phyloP scores from a whole-genome alignment of 2,888 invertebrate species.

The Drosophila stalkeri region DNA sequence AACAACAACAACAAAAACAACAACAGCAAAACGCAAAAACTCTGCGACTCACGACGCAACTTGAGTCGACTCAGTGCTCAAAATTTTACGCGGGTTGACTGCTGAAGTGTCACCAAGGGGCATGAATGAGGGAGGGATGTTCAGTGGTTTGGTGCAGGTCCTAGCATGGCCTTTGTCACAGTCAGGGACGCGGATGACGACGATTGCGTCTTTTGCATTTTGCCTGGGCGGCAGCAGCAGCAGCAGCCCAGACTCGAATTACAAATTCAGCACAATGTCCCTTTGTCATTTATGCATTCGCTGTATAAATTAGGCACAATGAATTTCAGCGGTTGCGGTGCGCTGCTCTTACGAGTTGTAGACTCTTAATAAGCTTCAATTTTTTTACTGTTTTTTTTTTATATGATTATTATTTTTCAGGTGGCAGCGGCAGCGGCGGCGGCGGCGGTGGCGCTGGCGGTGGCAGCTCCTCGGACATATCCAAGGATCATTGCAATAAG shows the following conservation, averaged over 20 bases:
- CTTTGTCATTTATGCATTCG: conserved; percentile 82
- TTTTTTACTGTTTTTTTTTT: neutral
- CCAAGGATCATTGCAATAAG: conserved; percentile 95
- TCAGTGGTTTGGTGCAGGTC: conserved; percentile 1
- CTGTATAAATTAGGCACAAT: conserved; percentile 82
- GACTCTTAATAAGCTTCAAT: conserved; percentile 39
- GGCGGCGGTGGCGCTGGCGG: conserved; percentile 68
- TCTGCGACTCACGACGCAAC: conserved; percentile 34
- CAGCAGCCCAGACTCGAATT: conserved; percentile 64
- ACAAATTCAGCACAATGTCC: conserved; percentile 81
- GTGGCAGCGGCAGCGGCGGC: conserved; percentile 71
- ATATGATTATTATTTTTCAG: conserved; percentile 41
- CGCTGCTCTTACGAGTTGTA: conserved; percentile 1
- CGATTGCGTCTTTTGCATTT: conserved; percentile 70
- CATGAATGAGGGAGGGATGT: neutral
- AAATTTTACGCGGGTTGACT: conserved; percentile 78
- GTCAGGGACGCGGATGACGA: conserved; percentile 48
- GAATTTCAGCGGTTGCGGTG: conserved; percentile 63
- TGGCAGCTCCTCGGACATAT: conserved; percentile 80
- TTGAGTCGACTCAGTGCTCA: conserved; percentile 61
- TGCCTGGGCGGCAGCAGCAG: conserved; percentile 31
- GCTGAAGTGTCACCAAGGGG: conserved; percentile 52
- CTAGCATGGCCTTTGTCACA: conserved; percentile 67
- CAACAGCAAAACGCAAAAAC: conserved; percentile 5
- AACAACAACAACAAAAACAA: conserved; percentile 11